phyloP scores from a whole-genome alignment of 2,797 vertebrate species.

The Spinus olivaceus region DNA sequence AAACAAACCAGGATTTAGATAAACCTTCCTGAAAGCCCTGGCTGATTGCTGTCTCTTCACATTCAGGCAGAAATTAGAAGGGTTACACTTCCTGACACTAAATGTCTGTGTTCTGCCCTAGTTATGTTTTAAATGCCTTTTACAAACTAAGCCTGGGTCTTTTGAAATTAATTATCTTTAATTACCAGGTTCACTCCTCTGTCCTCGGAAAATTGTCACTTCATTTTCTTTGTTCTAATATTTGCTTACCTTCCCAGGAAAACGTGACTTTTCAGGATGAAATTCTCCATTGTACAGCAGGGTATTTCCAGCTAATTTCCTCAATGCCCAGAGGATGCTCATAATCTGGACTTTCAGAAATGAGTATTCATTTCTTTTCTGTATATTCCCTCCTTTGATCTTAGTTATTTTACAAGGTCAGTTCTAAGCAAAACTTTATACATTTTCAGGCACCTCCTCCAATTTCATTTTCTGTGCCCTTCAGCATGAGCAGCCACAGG shows the following conservation, averaged over 20 bases:
- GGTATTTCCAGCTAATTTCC: slow-evolving; percentile 37
- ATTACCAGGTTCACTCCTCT: slow-evolving; percentile 15
- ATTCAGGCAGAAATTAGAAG: background rate
- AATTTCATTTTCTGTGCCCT: background rate
- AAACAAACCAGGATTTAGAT: background rate
- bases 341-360: slow-evolving; percentile 42
- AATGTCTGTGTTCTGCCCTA: background rate
- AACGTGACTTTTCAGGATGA: background rate
- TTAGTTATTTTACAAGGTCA: slow-evolving; percentile 38
- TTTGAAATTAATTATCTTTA: slow-evolving; percentile 53
- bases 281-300: background rate
- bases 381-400: background rate
- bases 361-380: background rate
- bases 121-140: background rate
- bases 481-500: background rate
- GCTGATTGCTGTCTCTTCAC: background rate
- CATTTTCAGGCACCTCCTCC: background rate
- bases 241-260: slow-evolving; percentile 51
- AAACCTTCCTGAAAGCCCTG: background rate
- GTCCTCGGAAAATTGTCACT: slow-evolving; percentile 7
- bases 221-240: slow-evolving; percentile 50
- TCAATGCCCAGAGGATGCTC: slow-evolving; percentile 17
- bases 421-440: background rate
- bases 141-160: background rate
- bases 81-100: background rate